Percentiles rank a stretch among this genome's conserved stretches.
Evolutionary conservation across 2,888 invertebrate genomes (phyloP).

Genomic region (Microplitis manilae): DNA sequence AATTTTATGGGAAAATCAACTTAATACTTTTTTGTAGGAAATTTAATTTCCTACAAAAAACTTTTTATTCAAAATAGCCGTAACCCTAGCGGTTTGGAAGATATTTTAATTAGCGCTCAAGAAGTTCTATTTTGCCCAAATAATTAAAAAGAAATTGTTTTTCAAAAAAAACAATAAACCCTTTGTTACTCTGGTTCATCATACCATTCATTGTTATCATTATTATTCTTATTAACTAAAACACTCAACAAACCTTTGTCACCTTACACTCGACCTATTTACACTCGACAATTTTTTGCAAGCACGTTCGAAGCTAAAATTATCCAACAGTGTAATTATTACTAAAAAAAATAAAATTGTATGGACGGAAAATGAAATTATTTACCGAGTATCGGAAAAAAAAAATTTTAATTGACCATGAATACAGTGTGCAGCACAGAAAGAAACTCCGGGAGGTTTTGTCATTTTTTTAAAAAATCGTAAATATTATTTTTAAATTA

Average conservation of each 20-base stretch:
- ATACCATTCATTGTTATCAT: neutral
- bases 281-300: slow-evolving; percentile 1
- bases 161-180: neutral
- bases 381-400: neutral
- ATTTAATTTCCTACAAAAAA: too few relatives aligned
- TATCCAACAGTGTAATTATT: neutral
- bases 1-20: too few relatives aligned
- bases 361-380: neutral
- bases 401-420: slow-evolving; percentile 45
- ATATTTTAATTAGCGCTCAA: too few relatives aligned
- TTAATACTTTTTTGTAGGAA: too few relatives aligned
- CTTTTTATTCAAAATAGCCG: too few relatives aligned
- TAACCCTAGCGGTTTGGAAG: too few relatives aligned
- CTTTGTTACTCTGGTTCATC: neutral
- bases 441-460: slow-evolving; percentile 52
- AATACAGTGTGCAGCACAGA: slow-evolving; percentile 52
- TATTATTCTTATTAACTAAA: slow-evolving; percentile 29
- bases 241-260: neutral
- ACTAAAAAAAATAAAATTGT: neutral
- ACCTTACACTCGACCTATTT: slow-evolving; percentile 29
- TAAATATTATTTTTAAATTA: slow-evolving; percentile 42
- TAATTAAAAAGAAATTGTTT: too few relatives aligned
- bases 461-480: slow-evolving; percentile 47
- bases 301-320: slow-evolving; percentile 25
- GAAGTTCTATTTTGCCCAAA: too few relatives aligned